A percentile compares a stretch with the other conserved stretches of the same genome.
Conservation (phyloP, 2,797 vertebrate genomes). For the Anomalospiza imberbis region DNA sequence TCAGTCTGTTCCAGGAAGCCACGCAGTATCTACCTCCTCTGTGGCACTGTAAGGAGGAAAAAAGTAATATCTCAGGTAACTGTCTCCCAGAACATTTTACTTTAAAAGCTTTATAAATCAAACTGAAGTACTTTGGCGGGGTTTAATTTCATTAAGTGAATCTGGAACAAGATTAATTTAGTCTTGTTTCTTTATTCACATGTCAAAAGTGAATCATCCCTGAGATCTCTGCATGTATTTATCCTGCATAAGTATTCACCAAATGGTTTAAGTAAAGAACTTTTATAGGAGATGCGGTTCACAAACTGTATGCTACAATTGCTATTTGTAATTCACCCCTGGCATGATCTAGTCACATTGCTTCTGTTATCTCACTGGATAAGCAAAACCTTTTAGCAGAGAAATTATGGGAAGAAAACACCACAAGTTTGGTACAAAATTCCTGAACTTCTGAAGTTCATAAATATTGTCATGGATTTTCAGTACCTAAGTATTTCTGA, state of each 20-base stretch:
- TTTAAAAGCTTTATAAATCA: constrained; percentile 49
- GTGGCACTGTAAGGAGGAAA: neutral
- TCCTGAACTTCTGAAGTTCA: neutral
- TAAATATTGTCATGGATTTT: neutral
- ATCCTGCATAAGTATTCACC: neutral
- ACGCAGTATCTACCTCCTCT: neutral
- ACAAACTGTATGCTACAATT: neutral
- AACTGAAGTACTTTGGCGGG: neutral
- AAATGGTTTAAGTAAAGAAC: neutral
- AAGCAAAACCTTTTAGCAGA: neutral
- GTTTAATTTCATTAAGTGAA: constrained; percentile 43
- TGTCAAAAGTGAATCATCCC: constrained; percentile 36
- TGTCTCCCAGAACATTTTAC: neutral
- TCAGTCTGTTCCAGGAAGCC: neutral
- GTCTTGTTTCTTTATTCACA: constrained; percentile 30
- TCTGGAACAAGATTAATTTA: constrained; percentile 18
- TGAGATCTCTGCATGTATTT: constrained; percentile 2
- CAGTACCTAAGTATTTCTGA: neutral
- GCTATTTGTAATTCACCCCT: neutral
- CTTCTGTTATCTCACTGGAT: neutral
- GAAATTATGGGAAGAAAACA: neutral
- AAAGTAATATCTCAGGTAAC: neutral
- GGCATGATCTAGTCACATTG: neutral
- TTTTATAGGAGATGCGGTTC: neutral
- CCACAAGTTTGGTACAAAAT: neutral